A percentile compares a stretch with the other conserved stretches of the same genome.
phyloP scores from a whole-genome alignment of 2,797 vertebrate genomes.

The Sciaenops ocellatus region DNA sequence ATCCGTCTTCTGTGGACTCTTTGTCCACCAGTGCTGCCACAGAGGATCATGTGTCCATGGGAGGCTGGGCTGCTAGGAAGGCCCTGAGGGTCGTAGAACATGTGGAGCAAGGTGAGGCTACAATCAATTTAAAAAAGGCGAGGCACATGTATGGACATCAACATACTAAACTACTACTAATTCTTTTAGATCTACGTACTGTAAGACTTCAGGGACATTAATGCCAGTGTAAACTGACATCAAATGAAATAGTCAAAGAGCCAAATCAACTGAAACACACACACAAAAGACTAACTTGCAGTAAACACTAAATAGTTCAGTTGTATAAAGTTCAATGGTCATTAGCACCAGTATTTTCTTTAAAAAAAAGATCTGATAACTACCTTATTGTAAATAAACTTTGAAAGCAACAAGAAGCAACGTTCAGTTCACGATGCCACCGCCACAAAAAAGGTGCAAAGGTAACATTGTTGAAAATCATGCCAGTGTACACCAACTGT shows the following conservation, averaged over 20 bases:
- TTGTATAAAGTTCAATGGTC: background rate
- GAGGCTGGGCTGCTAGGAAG: constrained; percentile 98
- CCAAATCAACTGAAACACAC: background rate
- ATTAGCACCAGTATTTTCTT: background rate
- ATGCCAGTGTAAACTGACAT: background rate
- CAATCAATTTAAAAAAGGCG: background rate
- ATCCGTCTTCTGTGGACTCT: constrained; percentile 98
- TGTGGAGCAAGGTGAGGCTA: constrained; percentile 92
- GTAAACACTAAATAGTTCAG: background rate
- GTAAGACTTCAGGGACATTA: background rate
- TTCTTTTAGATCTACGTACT: background rate
- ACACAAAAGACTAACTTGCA: background rate
- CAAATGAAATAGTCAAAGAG: background rate
- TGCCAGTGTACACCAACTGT: constrained; percentile 25
- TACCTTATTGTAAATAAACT: background rate
- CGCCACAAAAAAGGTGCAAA: constrained; percentile 31
- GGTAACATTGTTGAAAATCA: constrained; percentile 12
- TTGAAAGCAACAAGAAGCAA: background rate
- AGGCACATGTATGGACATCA: background rate
- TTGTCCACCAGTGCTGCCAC: constrained; percentile 98
- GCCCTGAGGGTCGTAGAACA: constrained; percentile 96
- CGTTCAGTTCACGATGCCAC: background rate
- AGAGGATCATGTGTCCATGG: constrained; percentile 99
- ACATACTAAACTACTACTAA: background rate
- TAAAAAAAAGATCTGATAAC: background rate